A percentile compares a stretch with the other conserved stretches of the same genome.
Evolutionary conservation across 2,113 vertebrate species (phyloP).

Genomic region (Acrocephalus arundinaceus): DNA sequence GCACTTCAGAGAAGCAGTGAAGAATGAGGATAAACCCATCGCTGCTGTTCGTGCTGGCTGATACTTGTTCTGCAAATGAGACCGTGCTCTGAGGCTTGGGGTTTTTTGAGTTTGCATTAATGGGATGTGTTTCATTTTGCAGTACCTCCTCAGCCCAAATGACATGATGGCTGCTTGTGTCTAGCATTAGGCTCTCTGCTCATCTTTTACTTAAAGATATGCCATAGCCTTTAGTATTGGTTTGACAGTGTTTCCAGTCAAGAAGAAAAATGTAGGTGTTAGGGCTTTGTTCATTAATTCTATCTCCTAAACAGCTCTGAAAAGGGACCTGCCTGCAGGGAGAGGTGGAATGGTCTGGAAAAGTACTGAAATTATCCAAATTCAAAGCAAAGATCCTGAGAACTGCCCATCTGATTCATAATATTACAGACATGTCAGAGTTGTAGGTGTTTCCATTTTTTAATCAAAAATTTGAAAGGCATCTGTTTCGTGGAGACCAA

Average conservation of each 20-base stretch:
- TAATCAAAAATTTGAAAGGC: not conserved
- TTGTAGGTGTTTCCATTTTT: not conserved
- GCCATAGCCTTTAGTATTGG: not conserved
- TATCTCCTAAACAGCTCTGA: not conserved
- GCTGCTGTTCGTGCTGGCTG: not conserved
- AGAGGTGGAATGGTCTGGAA: not conserved
- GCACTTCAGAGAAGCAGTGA: constrained; percentile 24
- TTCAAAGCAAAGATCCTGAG: not conserved
- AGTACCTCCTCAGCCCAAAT: not conserved
- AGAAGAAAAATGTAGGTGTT: not conserved
- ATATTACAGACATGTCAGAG: not conserved
- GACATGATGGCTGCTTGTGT: not conserved
- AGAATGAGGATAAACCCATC: not conserved
- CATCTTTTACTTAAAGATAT: not conserved
- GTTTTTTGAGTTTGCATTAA: not conserved
- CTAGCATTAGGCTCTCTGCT: not conserved
- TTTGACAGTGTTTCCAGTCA: not conserved
- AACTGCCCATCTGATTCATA: not conserved
- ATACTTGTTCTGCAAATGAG: constrained; percentile 17
- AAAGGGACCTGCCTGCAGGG: not conserved
- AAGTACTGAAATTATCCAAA: not conserved
- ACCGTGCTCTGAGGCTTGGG: not conserved
- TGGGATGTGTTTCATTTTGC: not conserved
- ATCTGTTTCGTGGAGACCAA: not conserved
- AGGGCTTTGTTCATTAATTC: not conserved